Percentiles rank a stretch among this genome's conserved stretches.
These are phyloP conservation scores for Operophtera brumata DNA, from an alignment of 2,888 invertebrate species.

Conservation along the genomic window DNA sequence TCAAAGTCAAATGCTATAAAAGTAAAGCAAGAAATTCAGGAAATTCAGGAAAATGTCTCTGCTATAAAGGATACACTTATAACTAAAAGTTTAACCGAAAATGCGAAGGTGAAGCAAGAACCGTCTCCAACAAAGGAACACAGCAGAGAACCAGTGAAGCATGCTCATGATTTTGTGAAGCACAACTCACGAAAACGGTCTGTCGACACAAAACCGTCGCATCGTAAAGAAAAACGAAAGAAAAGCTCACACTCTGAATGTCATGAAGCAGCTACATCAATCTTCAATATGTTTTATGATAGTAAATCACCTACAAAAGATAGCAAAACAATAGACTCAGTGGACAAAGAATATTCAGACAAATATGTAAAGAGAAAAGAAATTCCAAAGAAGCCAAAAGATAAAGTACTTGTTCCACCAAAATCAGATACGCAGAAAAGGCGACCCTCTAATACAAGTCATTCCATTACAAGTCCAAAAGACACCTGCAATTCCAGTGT, in stretches of 20 bases:
- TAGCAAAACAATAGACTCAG: constrained; percentile 41
- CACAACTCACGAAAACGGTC: constrained; percentile 64
- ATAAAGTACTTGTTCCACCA: constrained; percentile 21
- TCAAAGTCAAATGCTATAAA: constrained; percentile 17
- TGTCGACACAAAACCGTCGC: constrained; percentile 65
- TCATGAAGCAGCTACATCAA: constrained; percentile 47
- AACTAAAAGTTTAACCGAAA: constrained; percentile 1
- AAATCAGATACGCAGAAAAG: constrained; percentile 38
- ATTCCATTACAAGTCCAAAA: constrained; percentile 57
- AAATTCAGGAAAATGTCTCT: constrained; percentile 17
- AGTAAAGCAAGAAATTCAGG: constrained; percentile 26
- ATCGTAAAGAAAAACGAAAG: constrained; percentile 75
- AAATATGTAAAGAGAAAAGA: constrained; percentile 72
- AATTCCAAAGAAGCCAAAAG: constrained; percentile 44
- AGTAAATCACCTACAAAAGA: constrained; percentile 46
- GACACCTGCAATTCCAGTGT: constrained; percentile 35
- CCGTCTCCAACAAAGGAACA: constrained; percentile 35
- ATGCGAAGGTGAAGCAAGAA: constrained; percentile 30
- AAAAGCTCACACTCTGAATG: constrained; percentile 55
- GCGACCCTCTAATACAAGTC: constrained; percentile 52
- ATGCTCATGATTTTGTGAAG: constrained; percentile 39
- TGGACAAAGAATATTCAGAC: constrained; percentile 58
- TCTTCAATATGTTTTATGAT: constrained; percentile 49
- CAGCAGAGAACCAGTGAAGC: constrained; percentile 40
- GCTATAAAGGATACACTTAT: constrained; percentile 20